phyloP scores from a whole-genome alignment of 2,888 invertebrate genomes.

The Chydorus sphaericus region DNA sequence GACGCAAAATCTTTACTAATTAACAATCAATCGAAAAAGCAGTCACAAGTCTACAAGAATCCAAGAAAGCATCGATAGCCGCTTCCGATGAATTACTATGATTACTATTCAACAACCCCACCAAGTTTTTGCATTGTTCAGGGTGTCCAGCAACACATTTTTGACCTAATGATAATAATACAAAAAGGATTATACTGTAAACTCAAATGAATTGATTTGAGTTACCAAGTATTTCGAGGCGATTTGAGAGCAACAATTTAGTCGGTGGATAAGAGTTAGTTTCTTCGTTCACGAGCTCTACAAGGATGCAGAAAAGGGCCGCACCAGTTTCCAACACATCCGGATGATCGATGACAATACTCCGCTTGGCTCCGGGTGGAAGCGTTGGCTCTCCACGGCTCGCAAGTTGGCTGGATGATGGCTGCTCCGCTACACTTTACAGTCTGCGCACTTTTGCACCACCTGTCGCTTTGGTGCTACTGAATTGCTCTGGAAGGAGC shows the following conservation, averaged over 20 bases:
- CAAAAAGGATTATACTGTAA: constrained; percentile 1
- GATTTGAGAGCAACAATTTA: constrained; percentile 47
- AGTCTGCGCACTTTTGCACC: background rate
- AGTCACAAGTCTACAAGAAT: constrained; percentile 37
- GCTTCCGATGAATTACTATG: constrained; percentile 48
- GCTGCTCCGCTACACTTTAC: background rate
- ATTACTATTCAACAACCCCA: constrained; percentile 47
- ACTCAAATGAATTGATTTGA: constrained; percentile 23
- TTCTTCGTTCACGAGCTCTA: constrained; percentile 47
- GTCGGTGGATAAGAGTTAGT: constrained; percentile 52
- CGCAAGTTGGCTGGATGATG: background rate
- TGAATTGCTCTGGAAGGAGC: constrained; percentile 43
- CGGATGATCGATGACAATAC: background rate
- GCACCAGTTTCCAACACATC: constrained; percentile 36
- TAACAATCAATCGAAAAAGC: constrained; percentile 30
- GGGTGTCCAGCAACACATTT: constrained; percentile 45
- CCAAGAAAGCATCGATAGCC: constrained; percentile 43
- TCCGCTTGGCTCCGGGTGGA: background rate
- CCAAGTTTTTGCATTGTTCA: constrained; percentile 41
- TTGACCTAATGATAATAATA: constrained; percentile 26
- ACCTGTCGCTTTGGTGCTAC: constrained; percentile 31
- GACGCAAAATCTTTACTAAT: constrained; percentile 40
- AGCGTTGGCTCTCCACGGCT: background rate
- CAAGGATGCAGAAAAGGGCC: constrained; percentile 46
- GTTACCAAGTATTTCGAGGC: constrained; percentile 52